phyloP scores from a whole-genome alignment of 2,797 vertebrate species.

The Sorex maritimensis region DNA sequence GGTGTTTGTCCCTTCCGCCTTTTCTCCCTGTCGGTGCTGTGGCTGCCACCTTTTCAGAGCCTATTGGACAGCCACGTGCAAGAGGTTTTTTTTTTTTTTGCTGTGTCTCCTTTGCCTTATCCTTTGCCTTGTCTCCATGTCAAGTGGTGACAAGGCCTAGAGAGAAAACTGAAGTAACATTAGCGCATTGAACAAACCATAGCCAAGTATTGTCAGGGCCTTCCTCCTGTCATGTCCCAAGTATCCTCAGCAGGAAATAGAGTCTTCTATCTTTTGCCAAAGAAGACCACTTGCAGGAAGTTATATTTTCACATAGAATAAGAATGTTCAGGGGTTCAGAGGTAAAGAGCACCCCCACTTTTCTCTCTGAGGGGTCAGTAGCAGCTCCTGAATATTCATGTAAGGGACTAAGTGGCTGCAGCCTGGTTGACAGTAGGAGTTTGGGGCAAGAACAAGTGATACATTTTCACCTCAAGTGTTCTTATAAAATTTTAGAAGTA shows the following conservation, averaged over 20 bases:
- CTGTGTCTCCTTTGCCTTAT: no score
- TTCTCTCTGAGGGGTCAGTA: conserved; percentile 20
- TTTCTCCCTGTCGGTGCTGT: no score
- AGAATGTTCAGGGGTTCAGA: conserved; percentile 36
- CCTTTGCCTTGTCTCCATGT: no score
- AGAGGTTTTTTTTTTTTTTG: no score
- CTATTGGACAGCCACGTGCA: no score
- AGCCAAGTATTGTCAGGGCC: not conserved
- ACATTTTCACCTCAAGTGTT: conserved; percentile 26
- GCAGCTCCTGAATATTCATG: conserved; percentile 2
- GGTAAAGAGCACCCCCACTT: conserved; percentile 6
- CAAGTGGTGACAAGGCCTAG: not conserved
- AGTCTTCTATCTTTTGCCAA: conserved; percentile 13
- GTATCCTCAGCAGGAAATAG: not conserved
- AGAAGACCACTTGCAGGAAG: not conserved
- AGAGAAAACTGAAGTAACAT: not conserved
- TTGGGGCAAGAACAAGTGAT: not conserved
- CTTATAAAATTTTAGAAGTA: conserved; percentile 10
- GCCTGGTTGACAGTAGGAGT: not conserved
- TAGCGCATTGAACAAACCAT: conserved; percentile 5
- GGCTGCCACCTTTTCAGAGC: no score
- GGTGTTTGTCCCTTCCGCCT: no score
- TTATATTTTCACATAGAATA: conserved; percentile 8
- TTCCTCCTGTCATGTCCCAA: conserved; percentile 30
- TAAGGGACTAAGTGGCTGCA: not conserved